Percentiles rank a stretch among this genome's conserved stretches.
phyloP scores from a whole-genome alignment of 2,888 invertebrate genomes.

The Amphipyra tragopoginis region DNA sequence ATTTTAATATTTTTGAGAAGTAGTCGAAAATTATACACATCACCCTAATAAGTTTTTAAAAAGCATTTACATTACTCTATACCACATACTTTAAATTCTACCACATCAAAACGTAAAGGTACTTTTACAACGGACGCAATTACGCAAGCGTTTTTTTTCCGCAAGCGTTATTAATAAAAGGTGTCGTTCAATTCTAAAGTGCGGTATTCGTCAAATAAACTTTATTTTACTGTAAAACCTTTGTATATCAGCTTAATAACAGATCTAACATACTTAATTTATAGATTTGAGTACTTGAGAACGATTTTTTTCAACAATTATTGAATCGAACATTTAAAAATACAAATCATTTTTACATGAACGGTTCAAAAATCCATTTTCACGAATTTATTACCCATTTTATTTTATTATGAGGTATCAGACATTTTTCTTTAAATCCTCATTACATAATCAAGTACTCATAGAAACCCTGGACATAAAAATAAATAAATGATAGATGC shows the following conservation, averaged over 20 bases:
- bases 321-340: not conserved
- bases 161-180: not conserved
- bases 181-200: conserved; percentile 20
- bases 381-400: conserved; percentile 3
- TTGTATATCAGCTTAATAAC: conserved; percentile 44
- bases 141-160: not conserved
- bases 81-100: not conserved
- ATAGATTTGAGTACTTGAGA: conserved; percentile 45
- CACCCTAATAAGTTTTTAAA: conserved; percentile 13
- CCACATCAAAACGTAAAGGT: not conserved
- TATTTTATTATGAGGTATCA: not conserved
- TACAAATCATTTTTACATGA: not conserved
- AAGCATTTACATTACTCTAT: conserved; percentile 6
- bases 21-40: not conserved
- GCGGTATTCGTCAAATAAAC: conserved; percentile 50
- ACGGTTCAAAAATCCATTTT: not conserved
- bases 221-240: conserved; percentile 47
- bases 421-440: too few relatives aligned
- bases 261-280: conserved; percentile 53
- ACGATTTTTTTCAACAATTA: not conserved
- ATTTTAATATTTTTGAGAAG: not conserved
- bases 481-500: conserved; percentile 55
- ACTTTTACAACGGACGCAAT: not conserved
- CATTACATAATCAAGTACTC: conserved; percentile 29
- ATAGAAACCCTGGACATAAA: conserved; percentile 48